Conservation (phyloP, 2,888 invertebrate species). For the Andricus quercusramuli region DNA sequence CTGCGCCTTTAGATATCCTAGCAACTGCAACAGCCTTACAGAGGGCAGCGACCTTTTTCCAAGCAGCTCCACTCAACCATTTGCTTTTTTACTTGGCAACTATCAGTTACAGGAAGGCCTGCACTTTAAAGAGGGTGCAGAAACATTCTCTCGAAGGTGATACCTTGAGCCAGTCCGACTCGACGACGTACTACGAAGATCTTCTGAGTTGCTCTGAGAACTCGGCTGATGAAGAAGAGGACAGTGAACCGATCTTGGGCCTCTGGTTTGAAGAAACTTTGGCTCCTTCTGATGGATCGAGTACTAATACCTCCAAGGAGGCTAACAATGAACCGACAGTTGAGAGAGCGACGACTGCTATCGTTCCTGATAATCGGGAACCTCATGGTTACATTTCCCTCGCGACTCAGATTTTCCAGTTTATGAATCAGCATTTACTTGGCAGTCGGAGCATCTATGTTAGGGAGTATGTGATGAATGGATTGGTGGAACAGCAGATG, state of each 20-base stretch:
- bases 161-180: conserved; percentile 92
- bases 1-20: conserved; percentile 84
- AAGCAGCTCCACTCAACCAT: conserved; percentile 88
- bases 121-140: conserved; percentile 89
- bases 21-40: conserved; percentile 85
- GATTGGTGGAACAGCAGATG: conserved; percentile 93
- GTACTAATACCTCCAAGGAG: conserved; percentile 81
- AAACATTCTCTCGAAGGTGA: conserved; percentile 92
- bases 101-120: conserved; percentile 94
- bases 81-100: conserved; percentile 93
- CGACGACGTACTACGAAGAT: conserved; percentile 97
- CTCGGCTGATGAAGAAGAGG: conserved; percentile 90
- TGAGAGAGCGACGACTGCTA: conserved; percentile 80
- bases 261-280: conserved; percentile 97
- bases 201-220: conserved; percentile 95
- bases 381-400: conserved; percentile 90
- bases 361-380: conserved; percentile 89
- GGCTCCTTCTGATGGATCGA: conserved; percentile 85
- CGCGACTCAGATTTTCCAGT: conserved; percentile 91
- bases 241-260: conserved; percentile 92
- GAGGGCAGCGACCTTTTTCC: conserved; percentile 85
- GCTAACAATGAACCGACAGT: conserved; percentile 79
- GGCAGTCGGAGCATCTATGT: conserved; percentile 86
- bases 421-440: conserved; percentile 90
- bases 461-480: conserved; percentile 84